These are phyloP conservation scores for Guaruba guarouba DNA, from an alignment of 2,113 vertebrate species.

Conservation along the genomic window DNA sequence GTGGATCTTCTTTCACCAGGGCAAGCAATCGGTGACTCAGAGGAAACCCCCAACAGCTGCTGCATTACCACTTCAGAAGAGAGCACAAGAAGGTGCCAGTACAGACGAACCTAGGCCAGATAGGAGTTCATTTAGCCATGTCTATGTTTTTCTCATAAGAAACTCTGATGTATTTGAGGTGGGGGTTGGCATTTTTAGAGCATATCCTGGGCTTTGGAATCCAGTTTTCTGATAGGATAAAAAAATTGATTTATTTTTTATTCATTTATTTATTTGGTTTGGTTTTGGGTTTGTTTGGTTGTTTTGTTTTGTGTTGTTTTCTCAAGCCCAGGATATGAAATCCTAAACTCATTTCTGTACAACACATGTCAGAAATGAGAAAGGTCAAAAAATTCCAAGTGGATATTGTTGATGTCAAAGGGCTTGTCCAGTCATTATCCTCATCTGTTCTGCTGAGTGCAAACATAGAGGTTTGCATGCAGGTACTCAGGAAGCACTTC, in stretches of 20 bases:
- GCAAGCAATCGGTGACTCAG: background rate
- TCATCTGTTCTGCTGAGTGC: rapidly evolving
- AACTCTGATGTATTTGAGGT: background rate
- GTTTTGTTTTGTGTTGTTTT: background rate
- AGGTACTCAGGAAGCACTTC: background rate
- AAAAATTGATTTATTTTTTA: background rate
- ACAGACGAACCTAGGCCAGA: background rate
- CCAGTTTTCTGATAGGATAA: background rate
- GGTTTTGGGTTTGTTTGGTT: background rate
- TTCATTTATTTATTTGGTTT: background rate
- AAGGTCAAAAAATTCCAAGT: background rate
- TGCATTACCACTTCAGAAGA: slow-evolving; percentile 40
- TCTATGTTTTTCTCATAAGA: background rate
- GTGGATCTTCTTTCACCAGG: slow-evolving; percentile 12
- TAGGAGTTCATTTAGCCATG: background rate
- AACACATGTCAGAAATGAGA: background rate
- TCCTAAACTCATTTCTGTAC: background rate
- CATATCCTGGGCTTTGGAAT: background rate
- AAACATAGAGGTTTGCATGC: background rate
- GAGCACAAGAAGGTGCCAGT: background rate
- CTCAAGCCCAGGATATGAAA: background rate
- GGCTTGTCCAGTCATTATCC: background rate
- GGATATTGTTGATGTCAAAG: background rate
- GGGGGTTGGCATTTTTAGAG: background rate
- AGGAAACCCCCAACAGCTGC: slow-evolving; percentile 40